A percentile compares a stretch with the other conserved stretches of the same genome.
Conservation (phyloP, 1,140 invertebrate genomes). For the Solen grandis region DNA sequence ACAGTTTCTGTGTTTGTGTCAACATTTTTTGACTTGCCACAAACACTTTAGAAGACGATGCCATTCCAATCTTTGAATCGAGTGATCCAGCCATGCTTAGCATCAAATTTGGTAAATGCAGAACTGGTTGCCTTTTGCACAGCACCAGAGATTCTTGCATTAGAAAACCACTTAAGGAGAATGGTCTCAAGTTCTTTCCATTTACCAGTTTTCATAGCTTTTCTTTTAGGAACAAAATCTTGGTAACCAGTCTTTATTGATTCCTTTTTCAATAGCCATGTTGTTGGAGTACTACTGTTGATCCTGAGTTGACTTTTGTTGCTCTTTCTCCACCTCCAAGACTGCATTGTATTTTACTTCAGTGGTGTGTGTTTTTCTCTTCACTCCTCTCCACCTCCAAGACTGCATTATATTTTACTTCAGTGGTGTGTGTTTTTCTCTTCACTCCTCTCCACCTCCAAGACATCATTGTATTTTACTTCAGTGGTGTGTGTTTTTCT, state of each 20-base stretch:
- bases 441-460: neutral
- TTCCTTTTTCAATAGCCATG: no score
- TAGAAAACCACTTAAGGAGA: no score
- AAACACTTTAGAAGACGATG: slow-evolving; percentile 22
- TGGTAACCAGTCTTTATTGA: no score
- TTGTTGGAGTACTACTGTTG: no score
- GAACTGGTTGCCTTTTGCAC: no score
- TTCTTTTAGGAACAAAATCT: no score
- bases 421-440: neutral
- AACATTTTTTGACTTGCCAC: slow-evolving; percentile 14
- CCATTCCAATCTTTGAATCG: slow-evolving; percentile 26
- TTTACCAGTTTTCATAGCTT: no score
- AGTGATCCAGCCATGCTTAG: slow-evolving; percentile 14
- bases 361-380: neutral
- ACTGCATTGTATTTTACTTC: neutral
- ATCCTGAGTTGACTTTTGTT: no score
- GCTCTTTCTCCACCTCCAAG: neutral
- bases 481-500: neutral
- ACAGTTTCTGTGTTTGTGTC: neutral
- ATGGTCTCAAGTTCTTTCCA: no score
- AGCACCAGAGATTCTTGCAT: no score
- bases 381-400: neutral
- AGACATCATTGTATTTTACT: neutral
- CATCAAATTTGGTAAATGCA: no score
- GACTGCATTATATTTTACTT: neutral